Evolutionary conservation across 2,797 vertebrate species (phyloP).

Genomic region (Notoglanidium macrostoma): DNA sequence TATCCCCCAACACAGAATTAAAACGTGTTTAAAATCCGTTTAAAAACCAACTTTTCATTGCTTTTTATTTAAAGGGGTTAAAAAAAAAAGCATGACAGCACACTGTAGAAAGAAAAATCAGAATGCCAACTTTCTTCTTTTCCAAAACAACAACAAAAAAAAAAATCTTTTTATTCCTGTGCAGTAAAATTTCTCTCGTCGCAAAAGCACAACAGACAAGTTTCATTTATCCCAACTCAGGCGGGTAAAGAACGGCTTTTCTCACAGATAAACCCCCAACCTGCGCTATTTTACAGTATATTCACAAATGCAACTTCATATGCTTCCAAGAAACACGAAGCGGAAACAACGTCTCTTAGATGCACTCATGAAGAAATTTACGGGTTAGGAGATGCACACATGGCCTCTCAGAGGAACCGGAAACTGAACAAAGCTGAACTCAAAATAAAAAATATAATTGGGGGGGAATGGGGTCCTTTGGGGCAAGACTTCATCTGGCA

Average conservation of each 20-base stretch:
- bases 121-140: background rate
- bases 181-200: background rate
- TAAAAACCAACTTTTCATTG: background rate
- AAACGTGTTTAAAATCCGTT: background rate
- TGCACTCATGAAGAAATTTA: background rate
- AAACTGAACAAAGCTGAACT: background rate
- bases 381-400: background rate
- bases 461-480: background rate
- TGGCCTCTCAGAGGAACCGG: background rate
- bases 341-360: slow-evolving; percentile 2
- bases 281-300: slow-evolving; percentile 26
- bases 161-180: slow-evolving; percentile 1
- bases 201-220: slow-evolving; percentile 3
- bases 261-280: background rate
- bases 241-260: background rate
- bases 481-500: background rate
- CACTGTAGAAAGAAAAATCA: background rate
- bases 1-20: background rate
- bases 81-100: background rate
- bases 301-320: background rate
- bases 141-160: background rate
- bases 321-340: background rate
- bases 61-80: background rate
- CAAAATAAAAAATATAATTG: background rate
- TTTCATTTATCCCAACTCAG: background rate